A percentile compares a stretch with the other conserved stretches of the same genome.
These are phyloP conservation scores for Macrotrachela quadricornifera DNA, from an alignment of 1,140 invertebrate species.

Conservation along the genomic window DNA sequence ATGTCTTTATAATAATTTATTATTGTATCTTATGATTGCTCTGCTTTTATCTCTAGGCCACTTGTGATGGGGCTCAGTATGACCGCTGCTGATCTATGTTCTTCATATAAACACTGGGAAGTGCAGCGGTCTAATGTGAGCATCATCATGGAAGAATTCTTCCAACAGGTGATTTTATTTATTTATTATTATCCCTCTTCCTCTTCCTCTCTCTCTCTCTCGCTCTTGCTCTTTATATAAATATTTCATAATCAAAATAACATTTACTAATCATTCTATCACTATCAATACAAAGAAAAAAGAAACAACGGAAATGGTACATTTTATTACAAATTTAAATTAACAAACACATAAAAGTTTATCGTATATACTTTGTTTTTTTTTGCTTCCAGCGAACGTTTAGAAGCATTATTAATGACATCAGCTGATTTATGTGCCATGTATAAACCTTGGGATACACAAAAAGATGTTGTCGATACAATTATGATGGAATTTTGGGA, in stretches of 20 bases:
- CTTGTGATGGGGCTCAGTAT: slow-evolving; percentile 49
- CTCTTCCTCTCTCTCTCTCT: too few species aligned
- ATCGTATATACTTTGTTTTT: too few species aligned
- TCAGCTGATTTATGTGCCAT: slow-evolving; percentile 56
- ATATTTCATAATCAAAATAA: too few species aligned
- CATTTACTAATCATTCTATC: too few species aligned
- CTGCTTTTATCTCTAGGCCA: slow-evolving; percentile 20
- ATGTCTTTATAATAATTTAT: too few species aligned
- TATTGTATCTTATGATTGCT: too few species aligned
- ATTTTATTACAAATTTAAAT: too few species aligned
- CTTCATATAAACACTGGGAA: slow-evolving; percentile 58
- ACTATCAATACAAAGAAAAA: too few species aligned
- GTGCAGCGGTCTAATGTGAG: slow-evolving; percentile 52
- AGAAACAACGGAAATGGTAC: too few species aligned
- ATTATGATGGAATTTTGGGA: too few species aligned
- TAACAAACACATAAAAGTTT: too few species aligned
- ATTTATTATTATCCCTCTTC: background rate
- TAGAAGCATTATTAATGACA: slow-evolving; percentile 56
- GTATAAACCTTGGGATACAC: slow-evolving; percentile 55
- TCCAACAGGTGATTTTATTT: slow-evolving; percentile 40
- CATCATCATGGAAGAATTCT: slow-evolving; percentile 65
- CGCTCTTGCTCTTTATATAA: too few species aligned
- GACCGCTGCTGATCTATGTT: slow-evolving; percentile 59
- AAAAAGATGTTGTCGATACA: slow-evolving; percentile 51
- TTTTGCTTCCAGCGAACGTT: slow-evolving; percentile 21